Conservation (phyloP, 2,797 vertebrate genomes). For the Halcyon chelicuti region DNA sequence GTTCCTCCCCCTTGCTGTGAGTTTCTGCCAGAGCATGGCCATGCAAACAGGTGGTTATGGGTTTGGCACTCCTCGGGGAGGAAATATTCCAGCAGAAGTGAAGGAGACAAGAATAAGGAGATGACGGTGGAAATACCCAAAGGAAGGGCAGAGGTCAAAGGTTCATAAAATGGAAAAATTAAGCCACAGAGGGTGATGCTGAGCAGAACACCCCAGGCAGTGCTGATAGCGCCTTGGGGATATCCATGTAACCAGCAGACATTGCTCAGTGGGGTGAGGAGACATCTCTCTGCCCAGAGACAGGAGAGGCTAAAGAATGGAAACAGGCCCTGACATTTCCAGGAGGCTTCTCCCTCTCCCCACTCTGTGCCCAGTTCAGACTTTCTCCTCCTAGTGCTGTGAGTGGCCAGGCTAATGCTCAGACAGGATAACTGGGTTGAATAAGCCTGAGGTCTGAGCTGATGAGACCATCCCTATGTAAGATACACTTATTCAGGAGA, state of each 20-base stretch:
- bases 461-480: background rate
- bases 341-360: background rate
- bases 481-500: background rate
- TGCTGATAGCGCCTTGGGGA: background rate
- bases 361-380: background rate
- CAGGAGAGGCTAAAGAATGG: background rate
- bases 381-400: background rate
- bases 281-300: background rate
- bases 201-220: background rate
- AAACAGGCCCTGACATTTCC: background rate
- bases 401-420: background rate
- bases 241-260: background rate
- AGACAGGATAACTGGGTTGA: background rate
- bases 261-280: background rate
- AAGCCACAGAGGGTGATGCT: background rate
- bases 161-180: background rate
- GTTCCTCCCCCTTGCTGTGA: slow-evolving; percentile 26
- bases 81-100: slow-evolving; percentile 29
- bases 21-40: slow-evolving; percentile 31
- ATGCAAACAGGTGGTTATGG: slow-evolving; percentile 28
- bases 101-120: background rate
- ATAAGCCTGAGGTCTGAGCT: background rate
- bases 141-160: slow-evolving; percentile 42
- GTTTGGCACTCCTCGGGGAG: slow-evolving; percentile 52
- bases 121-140: background rate